Percentiles rank a stretch among this genome's conserved stretches.
Evolutionary conservation across 2,888 invertebrate species (phyloP).

Genomic region (Clanis bilineata): DNA sequence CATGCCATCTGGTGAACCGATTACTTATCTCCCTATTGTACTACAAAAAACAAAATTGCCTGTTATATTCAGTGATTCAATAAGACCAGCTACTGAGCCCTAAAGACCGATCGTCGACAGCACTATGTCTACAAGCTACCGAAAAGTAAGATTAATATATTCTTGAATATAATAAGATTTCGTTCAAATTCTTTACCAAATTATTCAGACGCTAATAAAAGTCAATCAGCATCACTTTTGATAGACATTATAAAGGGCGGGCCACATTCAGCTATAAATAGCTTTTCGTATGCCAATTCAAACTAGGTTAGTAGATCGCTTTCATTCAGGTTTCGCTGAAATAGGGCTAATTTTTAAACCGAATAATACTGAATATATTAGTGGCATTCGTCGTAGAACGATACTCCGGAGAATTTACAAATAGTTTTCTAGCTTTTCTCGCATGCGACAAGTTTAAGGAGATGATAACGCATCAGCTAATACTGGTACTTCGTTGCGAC

Average conservation of each 20-base stretch:
- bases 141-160: neutral
- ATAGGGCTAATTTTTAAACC: constrained; percentile 10
- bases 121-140: neutral
- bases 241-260: neutral
- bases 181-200: neutral
- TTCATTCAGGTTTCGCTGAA: neutral
- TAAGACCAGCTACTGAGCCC: too few species aligned
- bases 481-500: too few species aligned
- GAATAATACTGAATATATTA: constrained; percentile 12
- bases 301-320: constrained; percentile 1
- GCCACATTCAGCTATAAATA: neutral
- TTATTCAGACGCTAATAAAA: neutral
- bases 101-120: neutral
- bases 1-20: too few species aligned
- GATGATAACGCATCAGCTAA: neutral
- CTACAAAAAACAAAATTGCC: too few species aligned
- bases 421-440: neutral
- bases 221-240: neutral
- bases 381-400: neutral
- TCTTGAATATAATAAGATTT: neutral
- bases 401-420: neutral
- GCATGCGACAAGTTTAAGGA: neutral
- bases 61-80: too few species aligned
- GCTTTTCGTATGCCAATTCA: neutral
- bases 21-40: too few species aligned